phyloP scores from a whole-genome alignment of 2,113 vertebrate species.

The Catharus bicknelli region DNA sequence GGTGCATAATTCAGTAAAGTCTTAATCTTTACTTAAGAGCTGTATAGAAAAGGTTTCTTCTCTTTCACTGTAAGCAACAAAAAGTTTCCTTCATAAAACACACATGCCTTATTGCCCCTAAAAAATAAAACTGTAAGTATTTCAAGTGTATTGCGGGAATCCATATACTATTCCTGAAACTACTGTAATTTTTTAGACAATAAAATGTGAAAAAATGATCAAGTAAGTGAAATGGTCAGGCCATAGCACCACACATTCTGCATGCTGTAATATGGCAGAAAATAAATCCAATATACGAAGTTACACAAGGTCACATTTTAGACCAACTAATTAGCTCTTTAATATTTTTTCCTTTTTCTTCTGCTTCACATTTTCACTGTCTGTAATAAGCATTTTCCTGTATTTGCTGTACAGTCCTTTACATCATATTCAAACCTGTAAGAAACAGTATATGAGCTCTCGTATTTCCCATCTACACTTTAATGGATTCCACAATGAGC shows the following conservation, averaged over 20 bases:
- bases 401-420: neutral
- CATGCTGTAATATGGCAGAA: slow-evolving; percentile 1
- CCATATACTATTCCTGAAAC: slow-evolving; percentile 61
- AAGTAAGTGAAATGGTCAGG: neutral
- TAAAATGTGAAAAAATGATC: slow-evolving; percentile 54
- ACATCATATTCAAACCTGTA: neutral
- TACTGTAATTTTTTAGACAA: slow-evolving; percentile 59
- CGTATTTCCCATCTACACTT: neutral
- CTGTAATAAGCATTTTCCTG: neutral
- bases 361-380: neutral
- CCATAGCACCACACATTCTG: slow-evolving; percentile 29
- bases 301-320: neutral
- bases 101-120: slow-evolving; percentile 40
- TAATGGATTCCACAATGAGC: neutral
- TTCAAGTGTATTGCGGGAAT: slow-evolving; percentile 42
- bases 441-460: neutral
- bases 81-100: slow-evolving; percentile 42
- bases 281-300: neutral
- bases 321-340: neutral
- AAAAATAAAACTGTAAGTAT: slow-evolving; percentile 48
- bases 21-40: neutral
- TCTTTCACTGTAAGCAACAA: neutral
- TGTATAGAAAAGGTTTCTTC: neutral
- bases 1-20: neutral
- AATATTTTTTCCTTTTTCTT: neutral